Conservation (phyloP, 2,888 invertebrate species). For the Malthinus seriepunctatus region DNA sequence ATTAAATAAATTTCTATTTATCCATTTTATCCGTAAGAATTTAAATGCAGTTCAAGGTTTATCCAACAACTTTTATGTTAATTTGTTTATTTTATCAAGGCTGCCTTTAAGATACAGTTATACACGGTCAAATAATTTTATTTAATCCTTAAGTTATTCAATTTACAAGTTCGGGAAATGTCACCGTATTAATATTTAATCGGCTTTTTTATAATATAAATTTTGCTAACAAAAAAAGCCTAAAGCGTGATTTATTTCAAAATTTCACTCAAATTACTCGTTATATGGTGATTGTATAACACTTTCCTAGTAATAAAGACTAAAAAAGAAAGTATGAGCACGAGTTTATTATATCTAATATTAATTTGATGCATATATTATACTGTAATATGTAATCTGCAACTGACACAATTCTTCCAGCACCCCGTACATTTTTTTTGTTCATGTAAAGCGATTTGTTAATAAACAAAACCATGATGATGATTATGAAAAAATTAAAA, state of each 20-base stretch:
- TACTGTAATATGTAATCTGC: no score
- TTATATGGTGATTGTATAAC: not conserved
- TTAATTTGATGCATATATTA: no score
- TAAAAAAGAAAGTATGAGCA: conserved; percentile 4
- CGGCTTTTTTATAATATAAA: not conserved
- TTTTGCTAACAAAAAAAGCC: not conserved
- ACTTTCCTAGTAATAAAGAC: conserved; percentile 4
- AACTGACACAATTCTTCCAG: no score
- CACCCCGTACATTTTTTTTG: no score
- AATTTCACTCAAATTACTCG: conserved; percentile 4
- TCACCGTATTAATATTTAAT: not conserved
- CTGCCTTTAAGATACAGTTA: conserved; percentile 33
- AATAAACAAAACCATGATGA: not conserved
- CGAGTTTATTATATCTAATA: no score
- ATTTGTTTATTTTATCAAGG: conserved; percentile 33
- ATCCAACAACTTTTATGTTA: conserved; percentile 22
- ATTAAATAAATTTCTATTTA: conserved; percentile 8
- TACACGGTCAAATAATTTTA: conserved; percentile 9
- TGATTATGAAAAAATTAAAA: conserved; percentile 17
- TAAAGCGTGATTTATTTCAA: conserved; percentile 1
- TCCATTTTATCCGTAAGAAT: conserved; percentile 8
- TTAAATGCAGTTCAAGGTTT: conserved; percentile 28
- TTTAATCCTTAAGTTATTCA: not conserved
- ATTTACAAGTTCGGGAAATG: not conserved
- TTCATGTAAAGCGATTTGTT: no score